Conservation (phyloP, 1,140 invertebrate genomes). For the Hyles euphorbiae region DNA sequence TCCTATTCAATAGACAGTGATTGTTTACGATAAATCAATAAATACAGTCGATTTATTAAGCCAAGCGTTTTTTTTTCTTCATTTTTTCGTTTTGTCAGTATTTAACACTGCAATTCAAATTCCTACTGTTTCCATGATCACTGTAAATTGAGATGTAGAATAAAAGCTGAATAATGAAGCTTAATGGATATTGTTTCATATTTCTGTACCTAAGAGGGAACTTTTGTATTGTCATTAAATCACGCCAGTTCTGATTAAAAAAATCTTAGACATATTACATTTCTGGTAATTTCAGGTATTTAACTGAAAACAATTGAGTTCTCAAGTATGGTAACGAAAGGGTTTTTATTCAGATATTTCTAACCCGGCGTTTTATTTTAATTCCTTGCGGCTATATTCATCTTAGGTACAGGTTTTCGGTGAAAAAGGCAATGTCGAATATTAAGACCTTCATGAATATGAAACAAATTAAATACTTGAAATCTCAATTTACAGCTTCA, state of each 20-base stretch:
- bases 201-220: no score
- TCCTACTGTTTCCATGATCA: slow-evolving; percentile 21
- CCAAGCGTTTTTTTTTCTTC: slow-evolving; percentile 32
- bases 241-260: neutral
- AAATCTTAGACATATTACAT: neutral
- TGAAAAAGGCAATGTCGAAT: neutral
- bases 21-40: slow-evolving; percentile 40
- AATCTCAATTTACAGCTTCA: slow-evolving; percentile 36
- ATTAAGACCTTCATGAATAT: no score
- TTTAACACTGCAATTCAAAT: slow-evolving; percentile 39
- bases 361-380: no score
- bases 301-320: no score
- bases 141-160: slow-evolving; percentile 32
- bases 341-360: no score
- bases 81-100: slow-evolving; percentile 28
- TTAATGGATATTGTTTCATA: no score
- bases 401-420: neutral
- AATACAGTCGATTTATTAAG: slow-evolving; percentile 47
- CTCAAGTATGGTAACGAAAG: no score
- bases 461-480: no score
- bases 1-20: slow-evolving; percentile 55
- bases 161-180: no score
- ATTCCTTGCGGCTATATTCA: no score
- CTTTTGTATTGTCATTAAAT: no score
- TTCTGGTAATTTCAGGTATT: no score